These are phyloP conservation scores for Calosoma granatense DNA, from an alignment of 1,140 invertebrate genomes.

Conservation along the genomic window DNA sequence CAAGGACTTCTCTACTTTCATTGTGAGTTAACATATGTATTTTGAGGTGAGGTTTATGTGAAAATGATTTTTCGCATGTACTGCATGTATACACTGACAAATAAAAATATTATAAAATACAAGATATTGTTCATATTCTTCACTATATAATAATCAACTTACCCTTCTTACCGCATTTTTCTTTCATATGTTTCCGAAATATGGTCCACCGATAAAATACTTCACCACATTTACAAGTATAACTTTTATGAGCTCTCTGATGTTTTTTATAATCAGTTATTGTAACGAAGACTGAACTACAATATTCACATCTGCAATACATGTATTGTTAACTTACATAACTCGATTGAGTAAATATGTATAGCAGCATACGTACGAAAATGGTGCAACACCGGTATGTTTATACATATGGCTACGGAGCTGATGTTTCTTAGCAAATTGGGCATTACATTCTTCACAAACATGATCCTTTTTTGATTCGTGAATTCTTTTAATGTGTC, in stretches of 20 bases:
- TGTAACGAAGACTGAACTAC: constrained; percentile 33
- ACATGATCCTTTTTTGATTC: constrained; percentile 25
- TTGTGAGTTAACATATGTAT: constrained; percentile 35
- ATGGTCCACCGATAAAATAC: constrained; percentile 34
- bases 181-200: constrained; percentile 34
- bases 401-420: constrained; percentile 35
- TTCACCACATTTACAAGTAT: constrained; percentile 34
- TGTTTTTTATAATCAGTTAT: constrained; percentile 35
- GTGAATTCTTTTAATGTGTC: constrained; percentile 28
- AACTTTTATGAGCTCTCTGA: constrained; percentile 36
- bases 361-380: constrained; percentile 29
- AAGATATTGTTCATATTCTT: too few species aligned
- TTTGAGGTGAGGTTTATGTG: constrained; percentile 32
- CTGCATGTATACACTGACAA: constrained; percentile 38
- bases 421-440: constrained; percentile 36
- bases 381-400: constrained; percentile 38
- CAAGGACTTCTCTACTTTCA: constrained; percentile 24
- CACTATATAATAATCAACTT: neutral
- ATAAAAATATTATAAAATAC: constrained; percentile 18
- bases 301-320: constrained; percentile 36
- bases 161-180: constrained; percentile 8
- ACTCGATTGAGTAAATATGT: neutral
- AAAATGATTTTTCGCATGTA: constrained; percentile 37
- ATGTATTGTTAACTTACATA: constrained; percentile 11
- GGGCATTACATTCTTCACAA: constrained; percentile 34